phyloP scores from a whole-genome alignment of 2,113 vertebrate genomes.

The Perca fluviatilis region DNA sequence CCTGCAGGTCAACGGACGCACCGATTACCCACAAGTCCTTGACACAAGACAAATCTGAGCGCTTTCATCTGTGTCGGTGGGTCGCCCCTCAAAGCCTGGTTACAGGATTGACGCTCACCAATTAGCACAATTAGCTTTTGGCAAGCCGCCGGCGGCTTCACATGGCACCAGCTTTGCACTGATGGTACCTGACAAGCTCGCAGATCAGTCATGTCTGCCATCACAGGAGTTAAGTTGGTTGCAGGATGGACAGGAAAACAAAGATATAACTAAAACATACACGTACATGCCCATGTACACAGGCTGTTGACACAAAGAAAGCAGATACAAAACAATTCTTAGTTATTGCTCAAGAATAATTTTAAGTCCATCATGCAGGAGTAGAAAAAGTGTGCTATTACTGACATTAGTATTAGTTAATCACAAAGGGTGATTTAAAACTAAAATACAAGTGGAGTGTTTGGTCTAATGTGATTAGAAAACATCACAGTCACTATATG shows the following conservation, averaged over 20 bases:
- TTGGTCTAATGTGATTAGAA: conserved; percentile 4
- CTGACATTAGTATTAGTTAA: not conserved
- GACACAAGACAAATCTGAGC: conserved; percentile 85
- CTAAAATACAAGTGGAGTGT: not conserved
- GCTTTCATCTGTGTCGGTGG: conserved; percentile 90
- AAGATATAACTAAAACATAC: conserved; percentile 27
- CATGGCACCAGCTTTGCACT: conserved; percentile 85
- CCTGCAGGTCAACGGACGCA: conserved; percentile 86
- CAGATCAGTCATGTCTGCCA: conserved; percentile 77
- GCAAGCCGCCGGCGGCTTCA: conserved; percentile 84
- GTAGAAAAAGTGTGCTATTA: not conserved
- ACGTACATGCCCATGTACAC: too few relatives aligned
- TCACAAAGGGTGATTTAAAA: not conserved
- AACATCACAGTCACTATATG: not conserved
- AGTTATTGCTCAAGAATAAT: not conserved
- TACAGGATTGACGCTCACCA: conserved; percentile 88
- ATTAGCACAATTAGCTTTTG: conserved; percentile 91
- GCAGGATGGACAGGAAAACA: conserved; percentile 31
- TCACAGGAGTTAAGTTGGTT: conserved; percentile 46
- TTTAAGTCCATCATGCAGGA: not conserved
- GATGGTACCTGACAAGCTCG: conserved; percentile 85
- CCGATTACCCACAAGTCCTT: conserved; percentile 87
- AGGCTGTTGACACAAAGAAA: not conserved
- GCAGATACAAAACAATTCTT: not conserved
- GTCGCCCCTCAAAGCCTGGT: conserved; percentile 89